Base-by-base conservation (phyloP, 2,113 vertebrate species). In the Bothrops jararaca region DNA sequence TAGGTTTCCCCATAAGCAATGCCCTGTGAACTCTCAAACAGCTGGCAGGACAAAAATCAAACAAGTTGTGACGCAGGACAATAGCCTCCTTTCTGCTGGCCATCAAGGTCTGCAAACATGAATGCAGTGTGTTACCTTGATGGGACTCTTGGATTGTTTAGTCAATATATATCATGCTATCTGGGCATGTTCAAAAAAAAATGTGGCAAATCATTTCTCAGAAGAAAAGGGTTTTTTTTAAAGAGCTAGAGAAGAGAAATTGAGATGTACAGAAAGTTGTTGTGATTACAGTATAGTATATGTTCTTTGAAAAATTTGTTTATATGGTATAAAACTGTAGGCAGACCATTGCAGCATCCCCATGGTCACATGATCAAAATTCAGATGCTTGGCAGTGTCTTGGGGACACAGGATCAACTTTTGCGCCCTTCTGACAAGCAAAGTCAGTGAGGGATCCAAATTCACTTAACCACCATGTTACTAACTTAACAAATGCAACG, bases 121-220 rank as follows among this genome's bases (percentile, higher is more conserved):
- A 93, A 24, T 96, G 94, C 95, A 0, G 95, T 92, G 94, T 93
- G 95, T 94, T 86, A 93, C 48, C 88, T 93, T 94, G 89, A 92
- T 91, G 88, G 60, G 95, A 95, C 95, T 94, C 96, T 95, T 93
- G 93, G 88, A 95, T 42, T 90, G 45, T 50, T 90, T 57, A 34
- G 26, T 80, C 57, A 93, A 91, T 74, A 91, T 91, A 74, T 88
- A 94, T 90, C 64, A 94, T 4, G 85, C 90, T 4, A 8, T 3
- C 50, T 91, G 90, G 45, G 90, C 48, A 86, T 92, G 86, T 53
- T 8, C 1, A 22, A 56, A 5, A 53, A 92, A 86, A 69, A 87
- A n/a, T 4, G 15, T 57, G 85, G 90, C 88, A 5, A 80, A 22
- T 20, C 8, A 69, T 4, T 26, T 29, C 24, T 18, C n/a, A 53